These are phyloP conservation scores for Drosophila eugracilis DNA, from an alignment of 1,140 invertebrate genomes.

Conservation along the genomic window DNA sequence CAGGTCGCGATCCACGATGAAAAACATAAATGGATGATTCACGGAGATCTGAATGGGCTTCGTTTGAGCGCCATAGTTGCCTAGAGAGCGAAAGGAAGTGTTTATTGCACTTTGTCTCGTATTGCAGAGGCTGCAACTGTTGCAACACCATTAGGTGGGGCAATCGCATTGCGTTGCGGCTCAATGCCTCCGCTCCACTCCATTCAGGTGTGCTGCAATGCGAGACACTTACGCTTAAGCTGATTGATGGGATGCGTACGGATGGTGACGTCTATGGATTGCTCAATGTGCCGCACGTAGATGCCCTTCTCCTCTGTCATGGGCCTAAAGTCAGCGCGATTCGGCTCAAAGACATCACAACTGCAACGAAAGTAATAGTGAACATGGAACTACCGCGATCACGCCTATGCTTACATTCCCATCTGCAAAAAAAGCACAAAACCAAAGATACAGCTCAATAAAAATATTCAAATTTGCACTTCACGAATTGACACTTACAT, in stretches of 20 bases:
- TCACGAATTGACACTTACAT: slow-evolving; percentile 86
- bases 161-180: slow-evolving; percentile 54
- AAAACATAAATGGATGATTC: slow-evolving; percentile 92
- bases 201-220: slow-evolving; percentile 62
- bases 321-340: slow-evolving; percentile 89
- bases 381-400: neutral
- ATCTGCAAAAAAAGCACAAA: slow-evolving; percentile 50
- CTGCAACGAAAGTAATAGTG: slow-evolving; percentile 85
- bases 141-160: slow-evolving; percentile 53
- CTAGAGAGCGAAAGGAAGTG: slow-evolving; percentile 69
- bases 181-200: slow-evolving; percentile 50
- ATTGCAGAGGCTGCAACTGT: slow-evolving; percentile 19
- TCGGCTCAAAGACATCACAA: slow-evolving; percentile 91
- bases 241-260: slow-evolving; percentile 87
- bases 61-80: slow-evolving; percentile 80
- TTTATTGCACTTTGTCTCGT: slow-evolving; percentile 60
- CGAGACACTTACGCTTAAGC: slow-evolving; percentile 86
- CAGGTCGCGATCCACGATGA: slow-evolving; percentile 91
- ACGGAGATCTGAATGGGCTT: slow-evolving; percentile 89
- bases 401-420: slow-evolving; percentile 66
- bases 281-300: slow-evolving; percentile 92
- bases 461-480: neutral
- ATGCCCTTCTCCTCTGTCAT: slow-evolving; percentile 91
- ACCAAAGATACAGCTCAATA: slow-evolving; percentile 13
- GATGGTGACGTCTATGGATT: slow-evolving; percentile 92